Conservation (phyloP, 2,888 invertebrate species). For the Suillia variegata region DNA sequence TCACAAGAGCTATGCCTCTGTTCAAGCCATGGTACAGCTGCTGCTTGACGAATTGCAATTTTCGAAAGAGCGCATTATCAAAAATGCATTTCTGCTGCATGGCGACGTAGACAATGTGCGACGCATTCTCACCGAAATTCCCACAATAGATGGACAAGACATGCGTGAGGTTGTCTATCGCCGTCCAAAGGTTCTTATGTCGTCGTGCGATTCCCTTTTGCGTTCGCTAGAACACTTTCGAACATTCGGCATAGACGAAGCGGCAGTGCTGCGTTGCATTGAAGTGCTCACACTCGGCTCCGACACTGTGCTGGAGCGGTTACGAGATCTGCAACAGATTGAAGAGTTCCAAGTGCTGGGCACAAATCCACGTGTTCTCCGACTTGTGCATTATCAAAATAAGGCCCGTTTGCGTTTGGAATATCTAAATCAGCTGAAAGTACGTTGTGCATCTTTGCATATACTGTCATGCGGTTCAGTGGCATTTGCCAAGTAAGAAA, state of each 20-base stretch:
- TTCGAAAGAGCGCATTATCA: constrained; percentile 63
- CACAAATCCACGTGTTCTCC: constrained; percentile 67
- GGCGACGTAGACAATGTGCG: constrained; percentile 67
- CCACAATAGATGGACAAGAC: constrained; percentile 64
- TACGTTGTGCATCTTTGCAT: constrained; percentile 63
- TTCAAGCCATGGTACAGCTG: constrained; percentile 65
- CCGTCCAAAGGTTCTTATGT: constrained; percentile 70
- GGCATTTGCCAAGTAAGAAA: constrained; percentile 60
- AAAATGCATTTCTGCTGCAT: constrained; percentile 67
- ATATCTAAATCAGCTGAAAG: constrained; percentile 63
- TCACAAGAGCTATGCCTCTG: constrained; percentile 62
- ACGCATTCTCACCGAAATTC: constrained; percentile 65
- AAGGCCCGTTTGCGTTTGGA: constrained; percentile 62
- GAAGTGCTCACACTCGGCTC: constrained; percentile 67
- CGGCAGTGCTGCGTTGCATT: constrained; percentile 64
- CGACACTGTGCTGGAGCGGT: constrained; percentile 65
- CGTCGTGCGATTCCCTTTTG: constrained; percentile 64
- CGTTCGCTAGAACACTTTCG: constrained; percentile 66
- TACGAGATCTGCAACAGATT: constrained; percentile 65
- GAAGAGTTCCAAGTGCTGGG: constrained; percentile 69
- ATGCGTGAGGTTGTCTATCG: constrained; percentile 64
- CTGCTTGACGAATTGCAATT: constrained; percentile 67
- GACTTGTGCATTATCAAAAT: constrained; percentile 63
- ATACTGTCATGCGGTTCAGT: constrained; percentile 59
- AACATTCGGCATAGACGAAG: constrained; percentile 65